A percentile compares a stretch with the other conserved stretches of the same genome.
phyloP scores from a whole-genome alignment of 2,113 vertebrate genomes.

The Tenrec ecaudatus region DNA sequence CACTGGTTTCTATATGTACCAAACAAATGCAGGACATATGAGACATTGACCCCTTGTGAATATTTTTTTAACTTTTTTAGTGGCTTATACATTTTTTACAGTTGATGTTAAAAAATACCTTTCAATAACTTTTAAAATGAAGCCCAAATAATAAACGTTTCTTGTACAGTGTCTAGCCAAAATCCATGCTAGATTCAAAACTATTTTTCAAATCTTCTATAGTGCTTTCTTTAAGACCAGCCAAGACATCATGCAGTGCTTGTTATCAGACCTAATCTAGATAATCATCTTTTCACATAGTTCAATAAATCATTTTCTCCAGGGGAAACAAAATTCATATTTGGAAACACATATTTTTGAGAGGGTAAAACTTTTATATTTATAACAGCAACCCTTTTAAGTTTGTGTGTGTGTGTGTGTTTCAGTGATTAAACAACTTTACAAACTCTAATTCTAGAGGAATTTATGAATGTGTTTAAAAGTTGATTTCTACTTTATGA shows the following conservation, averaged over 20 bases:
- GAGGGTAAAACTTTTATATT: not conserved
- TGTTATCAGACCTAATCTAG: not conserved
- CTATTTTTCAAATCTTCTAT: not conserved
- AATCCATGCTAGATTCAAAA: not conserved
- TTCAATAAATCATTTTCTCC: not conserved
- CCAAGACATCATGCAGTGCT: not conserved
- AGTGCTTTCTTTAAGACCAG: not conserved
- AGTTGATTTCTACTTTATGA: not conserved
- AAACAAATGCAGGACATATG: not conserved
- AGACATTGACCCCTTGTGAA: not conserved
- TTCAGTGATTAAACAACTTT: not conserved
- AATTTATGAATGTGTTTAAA: slow-evolving; percentile 20
- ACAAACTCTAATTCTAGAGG: slow-evolving; percentile 17
- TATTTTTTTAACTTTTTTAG: not conserved
- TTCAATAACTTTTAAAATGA: not conserved
- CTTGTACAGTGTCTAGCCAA: not conserved
- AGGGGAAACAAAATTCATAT: not conserved
- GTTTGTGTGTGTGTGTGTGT: not conserved
- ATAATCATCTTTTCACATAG: not conserved
- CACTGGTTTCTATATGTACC: not conserved
- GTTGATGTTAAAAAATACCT: not conserved
- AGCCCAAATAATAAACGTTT: not conserved
- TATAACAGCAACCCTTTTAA: slow-evolving; percentile 1
- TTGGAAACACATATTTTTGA: not conserved
- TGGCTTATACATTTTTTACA: not conserved